A percentile compares a stretch with the other conserved stretches of the same genome.
Conservation (phyloP, 2,888 invertebrate species). For the Tipula lateralis region DNA sequence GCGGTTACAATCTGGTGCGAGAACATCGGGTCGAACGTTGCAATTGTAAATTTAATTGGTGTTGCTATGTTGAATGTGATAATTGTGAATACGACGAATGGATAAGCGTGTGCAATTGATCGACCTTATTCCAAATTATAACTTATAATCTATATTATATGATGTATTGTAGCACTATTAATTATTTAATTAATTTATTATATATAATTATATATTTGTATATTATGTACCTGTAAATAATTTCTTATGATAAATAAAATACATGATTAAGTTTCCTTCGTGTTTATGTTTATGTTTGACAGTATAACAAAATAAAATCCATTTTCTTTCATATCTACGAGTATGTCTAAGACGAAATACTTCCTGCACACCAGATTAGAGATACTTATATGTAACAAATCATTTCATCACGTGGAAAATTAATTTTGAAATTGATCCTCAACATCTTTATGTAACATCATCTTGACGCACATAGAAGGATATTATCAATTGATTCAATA, state of each 20-base stretch:
- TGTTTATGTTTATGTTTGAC: conserved; percentile 9
- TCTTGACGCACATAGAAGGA: background rate
- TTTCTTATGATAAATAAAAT: conserved; percentile 20
- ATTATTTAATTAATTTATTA: conserved; percentile 27
- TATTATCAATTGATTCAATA: background rate
- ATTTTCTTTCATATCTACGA: background rate
- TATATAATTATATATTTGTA: background rate
- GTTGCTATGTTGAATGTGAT: conserved; percentile 86
- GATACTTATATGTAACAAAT: background rate
- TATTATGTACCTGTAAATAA: conserved; percentile 29
- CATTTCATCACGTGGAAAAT: background rate
- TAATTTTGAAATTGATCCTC: background rate
- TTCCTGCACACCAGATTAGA: background rate
- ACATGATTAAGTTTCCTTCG: conserved; percentile 1
- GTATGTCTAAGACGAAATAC: background rate
- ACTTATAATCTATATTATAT: background rate
- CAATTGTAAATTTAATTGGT: conserved; percentile 90
- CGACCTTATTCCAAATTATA: background rate
- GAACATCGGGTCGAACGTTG: conserved; percentile 74
- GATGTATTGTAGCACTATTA: conserved; percentile 3
- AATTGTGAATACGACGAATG: conserved; percentile 81
- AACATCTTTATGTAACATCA: background rate
- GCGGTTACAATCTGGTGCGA: conserved; percentile 77
- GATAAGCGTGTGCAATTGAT: conserved; percentile 85
- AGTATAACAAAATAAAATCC: background rate